A percentile compares a stretch with the other conserved stretches of the same genome.
phyloP scores from a whole-genome alignment of 2,797 vertebrate species.

The Psittacula derbiana region DNA sequence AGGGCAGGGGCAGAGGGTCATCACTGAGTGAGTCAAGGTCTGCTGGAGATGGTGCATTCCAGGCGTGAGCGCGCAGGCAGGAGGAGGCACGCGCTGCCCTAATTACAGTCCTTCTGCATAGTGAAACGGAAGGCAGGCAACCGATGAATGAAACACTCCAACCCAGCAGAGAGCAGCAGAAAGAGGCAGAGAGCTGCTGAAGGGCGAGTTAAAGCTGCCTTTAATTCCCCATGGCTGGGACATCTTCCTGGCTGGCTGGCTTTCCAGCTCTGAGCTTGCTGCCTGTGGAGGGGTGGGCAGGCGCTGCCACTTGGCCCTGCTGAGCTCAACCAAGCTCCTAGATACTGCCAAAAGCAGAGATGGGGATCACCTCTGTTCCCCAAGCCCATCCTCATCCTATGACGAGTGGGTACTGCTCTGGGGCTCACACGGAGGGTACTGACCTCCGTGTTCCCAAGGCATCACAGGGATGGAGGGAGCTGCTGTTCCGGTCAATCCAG shows the following conservation, averaged over 20 bases:
- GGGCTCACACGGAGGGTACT: neutral
- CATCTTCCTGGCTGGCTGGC: neutral
- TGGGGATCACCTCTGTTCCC: neutral
- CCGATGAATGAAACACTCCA: neutral
- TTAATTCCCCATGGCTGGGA: neutral
- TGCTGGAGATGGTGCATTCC: neutral
- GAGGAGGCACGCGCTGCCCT: neutral
- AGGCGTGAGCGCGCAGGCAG: neutral
- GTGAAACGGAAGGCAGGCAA: neutral
- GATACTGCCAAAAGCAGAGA: neutral
- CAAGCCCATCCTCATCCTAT: neutral
- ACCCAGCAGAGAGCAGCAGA: neutral
- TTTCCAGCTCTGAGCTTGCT: neutral
- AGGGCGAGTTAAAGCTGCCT: neutral
- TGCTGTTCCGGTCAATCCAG: rapidly evolving
- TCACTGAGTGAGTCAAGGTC: neutral
- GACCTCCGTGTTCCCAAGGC: neutral
- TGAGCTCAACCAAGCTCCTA: neutral
- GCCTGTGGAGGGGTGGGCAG: neutral
- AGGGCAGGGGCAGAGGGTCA: neutral
- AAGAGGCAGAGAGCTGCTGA: neutral
- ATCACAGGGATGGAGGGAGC: neutral
- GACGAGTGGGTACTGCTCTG: neutral
- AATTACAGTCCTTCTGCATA: neutral
- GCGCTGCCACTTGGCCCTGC: neutral